phyloP scores from a whole-genome alignment of 1,140 invertebrate genomes.

The Vanessa tameamea region DNA sequence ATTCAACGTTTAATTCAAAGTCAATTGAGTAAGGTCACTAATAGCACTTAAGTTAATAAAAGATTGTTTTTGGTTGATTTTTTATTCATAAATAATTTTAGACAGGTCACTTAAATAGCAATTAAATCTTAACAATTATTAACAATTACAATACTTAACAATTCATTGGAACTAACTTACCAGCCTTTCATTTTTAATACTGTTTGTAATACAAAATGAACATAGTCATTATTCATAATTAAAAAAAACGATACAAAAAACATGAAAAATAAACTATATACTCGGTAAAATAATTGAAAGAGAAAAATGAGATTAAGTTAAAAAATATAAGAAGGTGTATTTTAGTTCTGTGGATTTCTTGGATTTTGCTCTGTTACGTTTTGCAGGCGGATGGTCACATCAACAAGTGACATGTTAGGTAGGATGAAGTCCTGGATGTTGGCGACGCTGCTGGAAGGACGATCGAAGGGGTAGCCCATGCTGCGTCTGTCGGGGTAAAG shows the following conservation, averaged over 20 bases:
- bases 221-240: neutral
- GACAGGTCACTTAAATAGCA: slow-evolving; percentile 17
- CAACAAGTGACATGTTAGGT: slow-evolving; percentile 80
- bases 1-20: too few relatives aligned
- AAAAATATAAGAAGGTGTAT: neutral
- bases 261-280: neutral
- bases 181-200: slow-evolving; percentile 25
- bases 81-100: slow-evolving; percentile 1
- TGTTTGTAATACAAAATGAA: neutral
- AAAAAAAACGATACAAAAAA: neutral
- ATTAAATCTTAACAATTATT: slow-evolving; percentile 16
- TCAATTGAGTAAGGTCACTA: too few relatives aligned
- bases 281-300: neutral
- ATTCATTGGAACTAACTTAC: slow-evolving; percentile 18
- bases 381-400: slow-evolving; percentile 71
- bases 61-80: neutral
- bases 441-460: slow-evolving; percentile 77
- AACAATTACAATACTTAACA: slow-evolving; percentile 25
- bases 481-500: slow-evolving; percentile 84
- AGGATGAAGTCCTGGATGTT: slow-evolving; percentile 82
- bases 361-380: slow-evolving; percentile 63
- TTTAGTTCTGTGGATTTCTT: slow-evolving; percentile 52
- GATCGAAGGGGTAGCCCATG: slow-evolving; percentile 88
- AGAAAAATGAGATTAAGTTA: neutral
- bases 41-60: neutral